Base-by-base conservation (phyloP, 2,888 invertebrate genomes). In the Oscheius sp. region DNA sequence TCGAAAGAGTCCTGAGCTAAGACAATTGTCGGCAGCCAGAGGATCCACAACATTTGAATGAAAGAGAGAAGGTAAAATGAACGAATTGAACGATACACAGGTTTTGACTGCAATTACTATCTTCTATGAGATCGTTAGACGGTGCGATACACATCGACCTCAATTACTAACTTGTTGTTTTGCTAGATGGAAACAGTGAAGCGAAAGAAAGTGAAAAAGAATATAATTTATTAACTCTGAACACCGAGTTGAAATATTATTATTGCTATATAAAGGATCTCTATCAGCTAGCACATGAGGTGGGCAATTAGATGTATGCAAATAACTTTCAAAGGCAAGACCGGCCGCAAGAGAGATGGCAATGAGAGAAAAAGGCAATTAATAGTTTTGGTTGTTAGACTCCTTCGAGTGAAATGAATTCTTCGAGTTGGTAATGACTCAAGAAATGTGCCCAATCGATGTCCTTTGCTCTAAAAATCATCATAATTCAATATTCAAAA, bases 361-460 rank as follows among this genome's bases (percentile, higher is more conserved):
- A 61, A 29, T 61, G 25, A 27, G 61, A 25, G 42, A 37, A 15
- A 57, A 17, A 37, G 31, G 8, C 8, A 33, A n/a, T 23, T 10
- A 45, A 29, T 15, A 27, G 15, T 20, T 4, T 5, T 17, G 6
- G 50, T 8, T 34, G 2, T 64, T 72, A 82, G 23, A 82, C 70
- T 64, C 82, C 82, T 68, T 81, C 82, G 29, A 73, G 72, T 48
- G 83, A 84, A 61, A 84, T 84, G 74, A 79, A 84, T 63, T 84
- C 83, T 64, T 84, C 82, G 39, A 83, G 64, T 65, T 82, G 80
- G 46, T 77, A 75, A 27, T 81, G 81, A 31, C 81, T 80, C 57
- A 85, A 61, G 74, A 75, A 83, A 34, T 85, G 81, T 20, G 73
- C 80, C 85, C 85, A 85, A 64, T 85, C 84, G 50, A 85, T 80